phyloP scores from a whole-genome alignment of 2,888 invertebrate genomes.

The Sarcophaga subvicina region DNA sequence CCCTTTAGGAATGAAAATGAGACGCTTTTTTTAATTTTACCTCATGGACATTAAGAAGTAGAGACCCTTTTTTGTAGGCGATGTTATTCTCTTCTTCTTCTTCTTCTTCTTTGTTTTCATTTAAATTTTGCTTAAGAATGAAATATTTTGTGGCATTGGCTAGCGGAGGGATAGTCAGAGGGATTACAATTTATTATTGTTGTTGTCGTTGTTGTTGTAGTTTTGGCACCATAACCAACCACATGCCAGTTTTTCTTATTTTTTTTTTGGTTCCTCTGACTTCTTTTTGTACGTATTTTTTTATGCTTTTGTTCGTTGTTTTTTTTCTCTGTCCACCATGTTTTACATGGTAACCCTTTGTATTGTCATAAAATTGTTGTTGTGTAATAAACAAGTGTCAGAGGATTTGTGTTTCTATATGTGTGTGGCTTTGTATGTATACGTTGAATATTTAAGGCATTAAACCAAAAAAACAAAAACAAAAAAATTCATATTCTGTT shows the following conservation, averaged over 20 bases:
- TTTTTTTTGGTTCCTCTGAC: conserved; percentile 54
- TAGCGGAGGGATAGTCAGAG: conserved; percentile 5
- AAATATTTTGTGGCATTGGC: not conserved
- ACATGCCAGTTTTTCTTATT: conserved; percentile 68
- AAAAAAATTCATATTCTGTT: conserved; percentile 34
- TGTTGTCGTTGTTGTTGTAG: conserved; percentile 42
- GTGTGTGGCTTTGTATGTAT: not conserved
- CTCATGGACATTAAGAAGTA: conserved; percentile 66
- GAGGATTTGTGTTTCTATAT: conserved; percentile 9
- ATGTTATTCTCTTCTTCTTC: not conserved
- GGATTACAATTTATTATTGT: conserved; percentile 5
- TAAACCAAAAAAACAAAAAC: conserved; percentile 54
- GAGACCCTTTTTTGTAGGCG: not conserved
- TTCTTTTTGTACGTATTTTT: not conserved
- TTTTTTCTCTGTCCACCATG: conserved; percentile 74
- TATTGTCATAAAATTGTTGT: conserved; percentile 62
- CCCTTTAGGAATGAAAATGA: not conserved
- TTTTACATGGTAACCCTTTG: conserved; percentile 76
- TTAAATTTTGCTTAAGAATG: not conserved
- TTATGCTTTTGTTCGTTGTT: not conserved
- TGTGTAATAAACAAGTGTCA: conserved; percentile 12
- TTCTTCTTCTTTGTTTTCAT: not conserved
- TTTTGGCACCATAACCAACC: conserved; percentile 66
- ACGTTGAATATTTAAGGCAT: conserved; percentile 55
- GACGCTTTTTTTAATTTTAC: conserved; percentile 28